phyloP scores from a whole-genome alignment of 92 coral and sea anemone species.

The Siderastrea radians region DNA sequence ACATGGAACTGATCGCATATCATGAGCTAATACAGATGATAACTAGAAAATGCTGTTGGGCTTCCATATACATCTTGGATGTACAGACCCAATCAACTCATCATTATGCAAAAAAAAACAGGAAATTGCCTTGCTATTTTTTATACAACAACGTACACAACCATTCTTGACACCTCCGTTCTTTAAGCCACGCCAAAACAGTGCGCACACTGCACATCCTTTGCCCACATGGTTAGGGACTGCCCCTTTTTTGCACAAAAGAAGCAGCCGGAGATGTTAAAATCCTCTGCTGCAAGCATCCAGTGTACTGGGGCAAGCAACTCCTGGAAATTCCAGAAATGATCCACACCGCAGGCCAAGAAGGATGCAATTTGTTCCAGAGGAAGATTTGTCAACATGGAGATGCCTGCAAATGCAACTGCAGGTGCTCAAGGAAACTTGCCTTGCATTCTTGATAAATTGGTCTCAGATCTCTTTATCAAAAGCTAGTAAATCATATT shows the following conservation, averaged over 20 bases:
- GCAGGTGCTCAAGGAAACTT: too few species aligned
- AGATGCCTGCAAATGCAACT: too few species aligned
- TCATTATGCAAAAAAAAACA: not conserved
- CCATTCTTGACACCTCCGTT: slow-evolving; percentile 39
- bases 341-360: slow-evolving; percentile 1
- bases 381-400: not conserved
- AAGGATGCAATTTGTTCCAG: slow-evolving; percentile 50
- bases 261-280: not conserved
- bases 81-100: not conserved
- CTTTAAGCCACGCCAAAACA: not conserved
- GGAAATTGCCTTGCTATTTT: not conserved
- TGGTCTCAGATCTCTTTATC: too few species aligned
- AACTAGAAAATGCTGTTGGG: slow-evolving; percentile 22
- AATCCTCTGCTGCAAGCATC: not conserved
- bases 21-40: slow-evolving; percentile 1
- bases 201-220: slow-evolving; percentile 19
- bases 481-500: too few species aligned
- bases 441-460: too few species aligned
- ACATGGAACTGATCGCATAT: slow-evolving; percentile 3
- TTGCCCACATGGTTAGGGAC: slow-evolving; percentile 19
- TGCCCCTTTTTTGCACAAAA: slow-evolving; percentile 34
- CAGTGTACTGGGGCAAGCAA: not conserved
- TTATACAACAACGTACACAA: slow-evolving; percentile 21
- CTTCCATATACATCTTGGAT: slow-evolving; percentile 22
- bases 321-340: slow-evolving; percentile 1